Evolutionary conservation across 2,888 invertebrate species (phyloP).

Genomic region (Pyralis farinalis): DNA sequence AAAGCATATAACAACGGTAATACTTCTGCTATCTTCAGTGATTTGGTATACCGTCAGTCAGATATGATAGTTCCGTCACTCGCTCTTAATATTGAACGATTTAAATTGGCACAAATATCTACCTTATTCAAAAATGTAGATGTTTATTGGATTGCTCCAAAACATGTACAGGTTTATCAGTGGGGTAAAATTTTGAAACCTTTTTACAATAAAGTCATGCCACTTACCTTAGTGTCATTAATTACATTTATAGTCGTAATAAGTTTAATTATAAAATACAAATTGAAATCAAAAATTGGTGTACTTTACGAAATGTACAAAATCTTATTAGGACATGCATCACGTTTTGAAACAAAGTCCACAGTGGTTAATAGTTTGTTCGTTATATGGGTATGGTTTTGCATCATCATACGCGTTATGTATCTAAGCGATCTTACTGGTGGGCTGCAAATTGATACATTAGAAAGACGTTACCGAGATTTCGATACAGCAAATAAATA

Average conservation of each 20-base stretch:
- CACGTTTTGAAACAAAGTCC: conserved; percentile 1
- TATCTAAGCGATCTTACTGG: conserved; percentile 4
- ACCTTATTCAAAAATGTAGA: background rate
- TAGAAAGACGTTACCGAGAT: background rate
- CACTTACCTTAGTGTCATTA: background rate
- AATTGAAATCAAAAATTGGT: background rate
- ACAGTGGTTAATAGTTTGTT: conserved; percentile 5
- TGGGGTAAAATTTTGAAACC: conserved; percentile 3
- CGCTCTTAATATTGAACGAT: background rate
- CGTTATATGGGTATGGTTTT: conserved; percentile 6
- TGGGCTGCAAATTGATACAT: background rate
- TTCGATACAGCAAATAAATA: background rate
- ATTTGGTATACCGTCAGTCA: background rate
- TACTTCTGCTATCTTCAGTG: background rate
- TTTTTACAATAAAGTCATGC: background rate
- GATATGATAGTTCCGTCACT: conserved; percentile 2
- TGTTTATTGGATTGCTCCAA: conserved; percentile 1
- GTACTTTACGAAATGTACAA: conserved; percentile 1
- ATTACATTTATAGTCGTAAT: background rate
- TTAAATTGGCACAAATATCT: background rate
- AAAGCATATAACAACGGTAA: background rate
- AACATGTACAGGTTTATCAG: background rate
- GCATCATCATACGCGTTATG: background rate
- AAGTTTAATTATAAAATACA: background rate
- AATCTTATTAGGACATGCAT: conserved; percentile 5